phyloP scores from a whole-genome alignment of 2,797 vertebrate genomes.

The Enteromius thamalakanensis region DNA sequence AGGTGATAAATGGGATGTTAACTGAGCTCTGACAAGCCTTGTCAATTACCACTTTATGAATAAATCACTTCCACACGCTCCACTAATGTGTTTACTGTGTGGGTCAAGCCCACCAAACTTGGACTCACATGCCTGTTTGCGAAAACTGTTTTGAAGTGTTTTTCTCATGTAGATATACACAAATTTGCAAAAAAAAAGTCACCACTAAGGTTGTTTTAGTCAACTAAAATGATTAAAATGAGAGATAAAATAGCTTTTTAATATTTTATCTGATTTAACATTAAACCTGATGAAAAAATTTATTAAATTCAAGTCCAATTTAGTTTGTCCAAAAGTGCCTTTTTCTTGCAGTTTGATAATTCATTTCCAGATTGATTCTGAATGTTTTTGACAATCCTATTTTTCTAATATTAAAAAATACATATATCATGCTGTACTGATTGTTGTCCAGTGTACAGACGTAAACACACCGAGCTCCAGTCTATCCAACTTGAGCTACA shows the following conservation, averaged over 20 bases:
- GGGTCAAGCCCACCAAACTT: slow-evolving; percentile 59
- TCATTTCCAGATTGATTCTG: neutral
- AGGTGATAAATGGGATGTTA: slow-evolving; percentile 74
- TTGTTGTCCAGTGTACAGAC: slow-evolving; percentile 85
- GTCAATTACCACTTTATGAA: slow-evolving; percentile 74
- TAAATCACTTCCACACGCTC: slow-evolving; percentile 68
- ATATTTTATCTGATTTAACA: neutral
- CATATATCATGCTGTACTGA: neutral
- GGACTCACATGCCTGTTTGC: slow-evolving; percentile 17
- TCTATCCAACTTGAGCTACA: slow-evolving; percentile 97
- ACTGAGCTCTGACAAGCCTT: slow-evolving; percentile 68
- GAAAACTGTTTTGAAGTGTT: slow-evolving; percentile 27
- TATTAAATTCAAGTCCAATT: neutral
- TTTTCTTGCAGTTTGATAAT: neutral
- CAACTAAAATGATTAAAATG: neutral
- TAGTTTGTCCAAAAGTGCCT: neutral
- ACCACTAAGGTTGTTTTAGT: neutral
- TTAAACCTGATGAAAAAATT: neutral
- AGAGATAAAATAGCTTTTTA: neutral
- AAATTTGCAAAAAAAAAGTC: neutral
- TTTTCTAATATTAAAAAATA: neutral
- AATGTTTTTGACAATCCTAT: neutral
- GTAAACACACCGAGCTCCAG: slow-evolving; percentile 97
- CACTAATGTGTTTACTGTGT: slow-evolving; percentile 66
- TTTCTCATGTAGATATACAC: slow-evolving; percentile 4